Base-by-base conservation (phyloP, 2,113 vertebrate species). In the Pollachius pollachius region DNA sequence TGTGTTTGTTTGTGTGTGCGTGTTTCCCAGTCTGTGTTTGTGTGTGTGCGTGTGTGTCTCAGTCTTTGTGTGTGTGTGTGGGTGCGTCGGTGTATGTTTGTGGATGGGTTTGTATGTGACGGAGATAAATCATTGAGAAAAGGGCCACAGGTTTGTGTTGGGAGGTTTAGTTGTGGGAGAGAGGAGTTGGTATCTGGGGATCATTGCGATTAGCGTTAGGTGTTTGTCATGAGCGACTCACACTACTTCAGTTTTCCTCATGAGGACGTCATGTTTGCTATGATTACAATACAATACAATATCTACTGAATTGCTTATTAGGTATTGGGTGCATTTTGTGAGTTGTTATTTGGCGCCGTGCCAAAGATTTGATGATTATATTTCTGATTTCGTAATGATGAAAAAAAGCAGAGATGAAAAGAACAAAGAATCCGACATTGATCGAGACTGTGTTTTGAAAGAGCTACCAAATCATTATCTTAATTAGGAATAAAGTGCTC, bases 91-190 rank as follows among this genome's bases (percentile, higher is more conserved):
- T 23, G 23, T 2, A 2, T 23, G 23, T 23, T 23, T 48, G 41
- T 48, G 41, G 8, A 9, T 48, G 41, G 83, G 63, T 76, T 73
- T 79, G 64, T 72, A 60, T 64, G 68, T 77, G 64, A 67, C 41
- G 69, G 80, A 66, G 82, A 89, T 92, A 82, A 83, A 90, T 91
- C 88, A 90, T 82, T 69, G 30, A 34, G 30, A 34, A 34, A 34
- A 34, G 30, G 4, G 30, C 30, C 30, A 34, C 30, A 34, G 3
- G 30, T 34, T 34, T 34, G 30, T 34, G 30, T 34, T 34, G 30
- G 30, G 30, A 48, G 41, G 41, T 13, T 48, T 48, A 2, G 41
- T 34, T 48, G 41, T 48, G 41, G 41, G 41, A 12, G 41, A 48
- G 41, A 12, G 41, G 41, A 13, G 41, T 13, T 9, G 1, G 41